Evolutionary conservation across 2,888 invertebrate species (phyloP), one percentile per base, ranked within the genome.

Genomic region (Colostygia pectinataria): DNA sequence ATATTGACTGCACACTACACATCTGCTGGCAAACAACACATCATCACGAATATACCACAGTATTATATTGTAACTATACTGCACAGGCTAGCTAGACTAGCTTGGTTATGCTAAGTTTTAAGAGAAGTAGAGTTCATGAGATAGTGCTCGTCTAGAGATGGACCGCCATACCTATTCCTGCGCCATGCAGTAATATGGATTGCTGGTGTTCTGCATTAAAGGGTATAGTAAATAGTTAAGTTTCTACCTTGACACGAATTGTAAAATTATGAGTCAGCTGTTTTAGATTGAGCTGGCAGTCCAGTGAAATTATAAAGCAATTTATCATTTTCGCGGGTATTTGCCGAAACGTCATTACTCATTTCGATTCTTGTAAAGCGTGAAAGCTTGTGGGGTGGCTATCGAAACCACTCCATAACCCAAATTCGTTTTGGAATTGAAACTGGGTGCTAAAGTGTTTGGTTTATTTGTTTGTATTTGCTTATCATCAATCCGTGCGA

Each of bases 311-410:
- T 80, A 78, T 71, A 71, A 71, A 67, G 71, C 70, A 73, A 83
- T 83, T 79, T 72, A 74, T 83, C 82, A 82, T 68, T 74, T 73
- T 67, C 65, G 62, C 64, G 67, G 68, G 65, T 62, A 75, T 75
- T 80, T 61, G 61, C 57, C 53, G 65, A 71, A 74, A 79, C 63
- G 71, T 76, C 81, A 76, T 82, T 70, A 83, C 73, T 80, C 78
- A 80, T 82, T 76, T 68, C 60, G 55, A 69, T 68, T 73, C 66
- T 59, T 66, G 65, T 65, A 74, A 69, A 67, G 63, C 65, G 61
- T 63, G 61, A 70, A 75, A 74, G 67, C 65, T 50, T 65, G 67
- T 75, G 57, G 52, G 55, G 53, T 62, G 65, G 67, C 68, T 65
- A 68, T 65, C 62, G 62, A 58, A 61, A 64, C 61, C 66, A 66